Percentiles rank a stretch among this genome's conserved stretches.
Evolutionary conservation across 2,797 vertebrate species (phyloP).

Genomic region (Staurois parvus): DNA sequence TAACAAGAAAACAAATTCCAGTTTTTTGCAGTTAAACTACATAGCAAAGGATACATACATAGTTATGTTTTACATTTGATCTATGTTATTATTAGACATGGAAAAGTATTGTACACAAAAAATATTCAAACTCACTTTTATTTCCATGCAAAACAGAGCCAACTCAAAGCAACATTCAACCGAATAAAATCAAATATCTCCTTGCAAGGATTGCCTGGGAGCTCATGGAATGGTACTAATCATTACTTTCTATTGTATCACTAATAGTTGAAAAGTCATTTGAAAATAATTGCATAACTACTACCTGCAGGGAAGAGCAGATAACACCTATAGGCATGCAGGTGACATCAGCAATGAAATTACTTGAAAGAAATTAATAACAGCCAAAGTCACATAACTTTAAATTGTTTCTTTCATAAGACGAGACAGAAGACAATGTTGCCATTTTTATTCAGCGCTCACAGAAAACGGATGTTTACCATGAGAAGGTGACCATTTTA

Average conservation of each 20-base stretch:
- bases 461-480: conserved; percentile 53
- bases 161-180: conserved; percentile 17
- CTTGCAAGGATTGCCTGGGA: conserved; percentile 26
- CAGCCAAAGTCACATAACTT: conserved; percentile 56
- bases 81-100: too few relatives aligned
- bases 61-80: too few relatives aligned
- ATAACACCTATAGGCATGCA: conserved; percentile 43
- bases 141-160: neutral
- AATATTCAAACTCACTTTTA: neutral
- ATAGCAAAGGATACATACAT: too few relatives aligned
- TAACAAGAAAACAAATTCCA: too few relatives aligned
- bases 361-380: conserved; percentile 55
- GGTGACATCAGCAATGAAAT: conserved; percentile 37
- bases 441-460: conserved; percentile 57
- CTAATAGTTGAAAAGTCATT: conserved; percentile 52
- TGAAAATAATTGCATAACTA: conserved; percentile 45
- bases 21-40: too few relatives aligned
- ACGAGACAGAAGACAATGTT: conserved; percentile 48
- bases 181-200: conserved; percentile 17
- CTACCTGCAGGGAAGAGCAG: conserved; percentile 50
- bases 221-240: conserved; percentile 32
- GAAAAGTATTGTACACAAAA: too few relatives aligned
- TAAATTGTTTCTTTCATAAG: conserved; percentile 57
- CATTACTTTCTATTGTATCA: conserved; percentile 39
- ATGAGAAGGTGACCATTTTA: conserved; percentile 62